These are phyloP conservation scores for Ophion slaviceki DNA, from an alignment of 2,888 invertebrate species.

Conservation along the genomic window DNA sequence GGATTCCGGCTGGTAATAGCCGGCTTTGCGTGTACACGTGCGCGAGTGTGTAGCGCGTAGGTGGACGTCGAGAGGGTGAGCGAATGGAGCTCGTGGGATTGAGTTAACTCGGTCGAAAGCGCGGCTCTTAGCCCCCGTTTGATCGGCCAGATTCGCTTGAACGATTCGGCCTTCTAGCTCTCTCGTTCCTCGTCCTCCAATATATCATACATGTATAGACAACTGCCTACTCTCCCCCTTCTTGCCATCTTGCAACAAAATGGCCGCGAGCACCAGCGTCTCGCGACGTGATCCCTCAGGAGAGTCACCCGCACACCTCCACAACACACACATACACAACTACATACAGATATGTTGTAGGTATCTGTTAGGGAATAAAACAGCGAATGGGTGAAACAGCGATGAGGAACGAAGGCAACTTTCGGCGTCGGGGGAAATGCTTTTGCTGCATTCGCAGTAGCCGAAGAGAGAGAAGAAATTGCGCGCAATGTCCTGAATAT, in stretches of 20 bases:
- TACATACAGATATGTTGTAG: slow-evolving; percentile 11
- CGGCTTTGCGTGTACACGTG: slow-evolving; percentile 12
- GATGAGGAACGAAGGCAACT: slow-evolving; percentile 7
- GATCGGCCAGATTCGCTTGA: slow-evolving; percentile 83
- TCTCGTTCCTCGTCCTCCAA: slow-evolving; percentile 35
- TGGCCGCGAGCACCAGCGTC: slow-evolving; percentile 57
- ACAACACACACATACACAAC: not conserved
- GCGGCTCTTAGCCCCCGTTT: slow-evolving; percentile 83
- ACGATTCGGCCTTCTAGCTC: slow-evolving; percentile 75
- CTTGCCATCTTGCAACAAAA: slow-evolving; percentile 64
- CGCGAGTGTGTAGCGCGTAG: slow-evolving; percentile 34
- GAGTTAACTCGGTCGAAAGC: slow-evolving; percentile 83
- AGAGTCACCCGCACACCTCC: slow-evolving; percentile 20
- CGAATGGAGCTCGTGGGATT: slow-evolving; percentile 72
- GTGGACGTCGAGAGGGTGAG: slow-evolving; percentile 54
- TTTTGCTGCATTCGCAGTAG: slow-evolving; percentile 43
- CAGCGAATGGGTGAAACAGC: slow-evolving; percentile 24
- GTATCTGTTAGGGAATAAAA: slow-evolving; percentile 22
- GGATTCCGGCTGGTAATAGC: slow-evolving; percentile 33
- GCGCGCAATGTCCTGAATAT: slow-evolving; percentile 48
- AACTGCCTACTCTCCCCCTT: slow-evolving; percentile 5
- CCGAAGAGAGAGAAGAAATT: slow-evolving; percentile 34
- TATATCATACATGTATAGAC: slow-evolving; percentile 19
- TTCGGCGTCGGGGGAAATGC: slow-evolving; percentile 44
- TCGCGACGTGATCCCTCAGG: slow-evolving; percentile 54